Base-by-base conservation (phyloP, 2,797 vertebrate genomes). In the Hipposideros larvatus region DNA sequence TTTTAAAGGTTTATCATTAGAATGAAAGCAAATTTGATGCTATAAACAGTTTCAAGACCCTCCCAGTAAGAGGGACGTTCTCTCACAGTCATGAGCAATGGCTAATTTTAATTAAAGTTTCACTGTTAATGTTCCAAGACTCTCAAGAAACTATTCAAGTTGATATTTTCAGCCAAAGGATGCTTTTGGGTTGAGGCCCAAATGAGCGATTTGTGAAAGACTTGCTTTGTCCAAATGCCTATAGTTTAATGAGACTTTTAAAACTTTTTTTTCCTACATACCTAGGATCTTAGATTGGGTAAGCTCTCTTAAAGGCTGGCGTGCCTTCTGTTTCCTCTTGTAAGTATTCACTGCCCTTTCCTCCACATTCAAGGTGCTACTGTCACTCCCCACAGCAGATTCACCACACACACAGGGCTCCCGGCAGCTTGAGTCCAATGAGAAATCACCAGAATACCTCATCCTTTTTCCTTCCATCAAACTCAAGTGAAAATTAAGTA, bases 31-130 rank as follows among this genome's bases (percentile, higher is more conserved):
- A 86, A 77, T 66, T 9, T 55, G 70, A 59, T 16, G 21, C 18
- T 70, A 16, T 51, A 84, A 95, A 66, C 5, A 61, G 66, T 66
- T 43, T 79, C 14, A 66, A 83, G 28, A 57, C 2, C 43, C 55
- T 34, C 51, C 34, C 13, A 5, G 59, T 34, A 90, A 26, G 51
- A 82, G 31, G 7, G n/a, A 43, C 15, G 21, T 59, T 34, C 51
- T 46, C 68, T 48, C 59, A 8, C 1, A 4, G 48, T 28, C 34
- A 26, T 19, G 26, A 94, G 41, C 48, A 10, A n/a, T 16, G 68
- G 74, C 53, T 88, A n/a, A 57, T 78, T 83, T 66, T 74, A 92
- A 94, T 86, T 65, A 66, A 84, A 71, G 74, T 83, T 82, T 68
- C 80, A 43, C 15, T 28, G 7, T 63, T 94, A 43, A 74, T 41